Conservation (phyloP, 2,888 invertebrate genomes). For the Lycaena phlaeas region DNA sequence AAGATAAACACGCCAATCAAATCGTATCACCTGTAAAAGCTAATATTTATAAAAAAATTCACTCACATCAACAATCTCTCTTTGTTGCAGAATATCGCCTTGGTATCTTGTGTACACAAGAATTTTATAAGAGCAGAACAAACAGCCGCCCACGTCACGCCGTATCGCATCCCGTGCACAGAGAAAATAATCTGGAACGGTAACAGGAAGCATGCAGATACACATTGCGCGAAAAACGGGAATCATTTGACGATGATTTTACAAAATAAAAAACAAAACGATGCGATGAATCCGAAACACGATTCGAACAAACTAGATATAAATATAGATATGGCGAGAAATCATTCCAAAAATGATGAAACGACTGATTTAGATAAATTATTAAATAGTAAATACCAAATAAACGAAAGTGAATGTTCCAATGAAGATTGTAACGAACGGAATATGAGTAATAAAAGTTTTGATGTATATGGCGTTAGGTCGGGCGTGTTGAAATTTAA, state of each 20-base stretch:
- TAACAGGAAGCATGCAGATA: constrained; percentile 59
- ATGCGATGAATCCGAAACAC: constrained; percentile 21
- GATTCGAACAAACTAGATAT: not conserved
- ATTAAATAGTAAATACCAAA: not conserved
- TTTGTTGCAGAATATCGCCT: constrained; percentile 66
- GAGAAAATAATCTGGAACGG: constrained; percentile 62
- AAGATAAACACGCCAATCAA: constrained; percentile 6
- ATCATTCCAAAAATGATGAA: not conserved
- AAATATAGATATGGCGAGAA: not conserved
- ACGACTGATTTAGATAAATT: constrained; percentile 54
- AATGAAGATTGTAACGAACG: constrained; percentile 36
- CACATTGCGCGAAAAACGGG: constrained; percentile 22
- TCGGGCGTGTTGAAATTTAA: constrained; percentile 60
- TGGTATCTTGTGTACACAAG: constrained; percentile 62
- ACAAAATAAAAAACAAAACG: constrained; percentile 14
- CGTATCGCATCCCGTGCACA: constrained; percentile 61
- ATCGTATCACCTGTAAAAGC: not conserved
- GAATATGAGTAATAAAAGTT: constrained; percentile 50
- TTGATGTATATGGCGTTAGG: constrained; percentile 44
- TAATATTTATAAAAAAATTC: not conserved
- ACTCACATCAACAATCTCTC: constrained; percentile 26
- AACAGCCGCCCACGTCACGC: constrained; percentile 56
- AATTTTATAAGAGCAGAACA: constrained; percentile 57
- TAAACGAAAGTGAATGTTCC: not conserved
- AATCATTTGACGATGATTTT: constrained; percentile 15